Evolutionary conservation across 23 tunicate species (phyloP).

Genomic region (Halocynthia roretzi): DNA sequence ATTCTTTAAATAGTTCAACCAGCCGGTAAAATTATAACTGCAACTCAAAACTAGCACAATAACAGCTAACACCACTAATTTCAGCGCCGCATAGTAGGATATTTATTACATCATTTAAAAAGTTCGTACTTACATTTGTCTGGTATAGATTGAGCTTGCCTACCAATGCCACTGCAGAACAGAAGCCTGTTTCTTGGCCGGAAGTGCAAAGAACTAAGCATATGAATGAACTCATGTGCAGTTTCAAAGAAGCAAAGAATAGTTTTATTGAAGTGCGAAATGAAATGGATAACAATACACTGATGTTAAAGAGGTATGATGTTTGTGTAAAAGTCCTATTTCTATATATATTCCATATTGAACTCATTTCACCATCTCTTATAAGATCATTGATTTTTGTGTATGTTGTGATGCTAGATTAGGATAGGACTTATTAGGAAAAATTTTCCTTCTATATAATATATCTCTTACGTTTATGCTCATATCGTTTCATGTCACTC

Average conservation of each 20-base stretch:
- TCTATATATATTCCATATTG: no score
- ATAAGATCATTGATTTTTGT: no score
- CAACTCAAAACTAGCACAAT: background rate
- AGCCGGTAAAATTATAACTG: constrained; percentile 31
- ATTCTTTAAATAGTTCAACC: constrained; percentile 37
- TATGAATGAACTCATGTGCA: constrained; percentile 29
- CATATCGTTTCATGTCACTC: no score
- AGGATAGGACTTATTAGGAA: no score
- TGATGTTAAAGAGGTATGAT: constrained; percentile 38
- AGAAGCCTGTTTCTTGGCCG: constrained; percentile 18
- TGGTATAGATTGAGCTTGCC: constrained; percentile 5
- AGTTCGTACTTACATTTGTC: background rate
- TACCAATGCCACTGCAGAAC: constrained; percentile 6
- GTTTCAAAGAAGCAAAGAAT: constrained; percentile 56
- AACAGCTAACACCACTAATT: no score
- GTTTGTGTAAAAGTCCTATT: constrained; percentile 30
- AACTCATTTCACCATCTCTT: no score
- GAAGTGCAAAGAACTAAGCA: constrained; percentile 23
- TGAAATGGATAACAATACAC: constrained; percentile 58
- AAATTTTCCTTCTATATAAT: no score
- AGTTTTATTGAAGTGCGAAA: constrained; percentile 40
- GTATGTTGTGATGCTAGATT: no score
- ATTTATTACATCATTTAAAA: background rate
- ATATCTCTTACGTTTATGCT: no score
- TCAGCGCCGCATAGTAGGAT: background rate